phyloP scores from a whole-genome alignment of 2,113 vertebrate genomes.

The Semicossyphus pulcher region DNA sequence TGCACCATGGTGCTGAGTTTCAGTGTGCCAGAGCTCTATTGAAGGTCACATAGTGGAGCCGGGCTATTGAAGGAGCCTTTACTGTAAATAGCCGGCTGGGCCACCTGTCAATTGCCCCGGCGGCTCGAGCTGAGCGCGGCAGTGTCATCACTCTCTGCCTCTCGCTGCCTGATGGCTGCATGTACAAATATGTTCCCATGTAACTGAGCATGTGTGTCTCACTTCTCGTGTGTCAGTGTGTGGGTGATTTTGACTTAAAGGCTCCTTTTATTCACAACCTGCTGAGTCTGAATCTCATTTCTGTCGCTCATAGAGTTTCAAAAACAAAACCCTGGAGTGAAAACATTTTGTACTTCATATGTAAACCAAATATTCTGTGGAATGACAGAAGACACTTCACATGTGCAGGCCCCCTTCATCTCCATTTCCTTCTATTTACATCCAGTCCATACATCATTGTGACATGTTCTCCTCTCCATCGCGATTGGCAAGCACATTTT shows the following conservation, averaged over 20 bases:
- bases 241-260: not conserved
- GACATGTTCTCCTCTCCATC: conserved; percentile 30
- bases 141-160: conserved; percentile 47
- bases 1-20: conserved; percentile 59
- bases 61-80: conserved; percentile 71
- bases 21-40: conserved; percentile 50
- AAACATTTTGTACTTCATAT: not conserved
- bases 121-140: conserved; percentile 10
- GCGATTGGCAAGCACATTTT: not conserved
- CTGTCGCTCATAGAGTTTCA: too few relatives aligned
- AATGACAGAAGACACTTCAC: conserved; percentile 5
- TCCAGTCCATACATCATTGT: conserved; percentile 47
- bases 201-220: not conserved
- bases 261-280: not conserved
- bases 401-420: conserved; percentile 1
- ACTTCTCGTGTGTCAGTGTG: not conserved
- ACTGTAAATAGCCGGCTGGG: conserved; percentile 75
- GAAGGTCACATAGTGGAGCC: conserved; percentile 79
- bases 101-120: conserved; percentile 69
- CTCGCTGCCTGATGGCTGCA: conserved; percentile 3
- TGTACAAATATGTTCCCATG: not conserved
- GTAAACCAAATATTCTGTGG: conserved; percentile 14
- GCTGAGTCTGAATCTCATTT: not conserved
- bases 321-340: not conserved
- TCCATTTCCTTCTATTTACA: conserved; percentile 63